Percentiles rank a stretch among this genome's conserved stretches.
These are phyloP conservation scores for Siniperca chuatsi DNA, from an alignment of 2,113 vertebrate genomes.

Conservation along the genomic window DNA sequence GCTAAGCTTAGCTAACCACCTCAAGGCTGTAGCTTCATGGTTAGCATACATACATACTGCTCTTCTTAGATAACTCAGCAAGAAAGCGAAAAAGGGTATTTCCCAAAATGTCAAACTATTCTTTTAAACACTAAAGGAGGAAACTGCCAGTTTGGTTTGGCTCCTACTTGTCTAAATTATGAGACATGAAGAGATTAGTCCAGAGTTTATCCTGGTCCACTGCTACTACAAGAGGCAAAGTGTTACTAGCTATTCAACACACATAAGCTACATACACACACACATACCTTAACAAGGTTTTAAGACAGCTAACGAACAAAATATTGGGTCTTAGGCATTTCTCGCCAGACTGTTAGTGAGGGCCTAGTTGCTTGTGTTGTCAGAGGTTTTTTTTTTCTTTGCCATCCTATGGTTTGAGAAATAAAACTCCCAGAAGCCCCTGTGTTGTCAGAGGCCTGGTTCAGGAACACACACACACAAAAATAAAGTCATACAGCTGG, in stretches of 20 bases:
- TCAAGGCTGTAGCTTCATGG: neutral
- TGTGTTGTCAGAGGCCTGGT: constrained; percentile 23
- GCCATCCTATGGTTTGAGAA: constrained; percentile 29
- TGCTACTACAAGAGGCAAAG: constrained; percentile 16
- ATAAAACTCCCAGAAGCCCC: constrained; percentile 28
- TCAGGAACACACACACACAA: constrained; percentile 8
- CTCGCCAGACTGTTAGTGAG: constrained; percentile 35
- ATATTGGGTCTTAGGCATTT: constrained; percentile 38
- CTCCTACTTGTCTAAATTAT: neutral
- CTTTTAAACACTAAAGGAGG: constrained; percentile 1
- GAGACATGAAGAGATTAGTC: neutral
- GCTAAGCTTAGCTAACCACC: neutral
- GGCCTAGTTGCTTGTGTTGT: constrained; percentile 37
- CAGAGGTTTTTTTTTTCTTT: constrained; percentile 1
- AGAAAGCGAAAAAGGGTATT: neutral
- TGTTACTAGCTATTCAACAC: constrained; percentile 23
- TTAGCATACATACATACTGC: neutral
- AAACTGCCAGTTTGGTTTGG: neutral
- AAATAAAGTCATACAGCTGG: neutral
- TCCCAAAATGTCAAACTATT: constrained; percentile 10
- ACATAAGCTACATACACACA: neutral
- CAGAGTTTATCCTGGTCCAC: constrained; percentile 21
- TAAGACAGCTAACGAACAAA: constrained; percentile 37
- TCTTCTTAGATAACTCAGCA: constrained; percentile 4
- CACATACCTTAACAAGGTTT: constrained; percentile 11